Conservation (phyloP, 2,888 invertebrate species). For the Orthosia cruda region DNA sequence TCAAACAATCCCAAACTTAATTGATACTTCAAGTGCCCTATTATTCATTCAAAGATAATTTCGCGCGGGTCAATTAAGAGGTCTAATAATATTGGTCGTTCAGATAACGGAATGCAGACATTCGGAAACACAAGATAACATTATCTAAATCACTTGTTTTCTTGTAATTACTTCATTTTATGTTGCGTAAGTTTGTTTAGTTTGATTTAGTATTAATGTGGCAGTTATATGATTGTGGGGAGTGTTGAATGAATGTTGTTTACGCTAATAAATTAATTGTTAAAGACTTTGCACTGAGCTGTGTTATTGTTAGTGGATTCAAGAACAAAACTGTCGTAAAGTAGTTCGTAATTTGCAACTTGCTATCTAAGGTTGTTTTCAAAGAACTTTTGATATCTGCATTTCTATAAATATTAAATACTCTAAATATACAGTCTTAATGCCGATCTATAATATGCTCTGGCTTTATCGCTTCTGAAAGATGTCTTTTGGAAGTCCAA, state of each 20-base stretch:
- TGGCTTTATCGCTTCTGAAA: not conserved
- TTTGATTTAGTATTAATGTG: constrained; percentile 64
- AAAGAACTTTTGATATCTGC: not conserved
- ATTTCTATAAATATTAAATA: not conserved
- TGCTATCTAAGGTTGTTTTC: not conserved
- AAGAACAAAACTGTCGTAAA: constrained; percentile 25
- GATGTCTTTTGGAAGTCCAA: not conserved
- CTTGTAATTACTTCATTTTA: constrained; percentile 77
- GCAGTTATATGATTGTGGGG: constrained; percentile 45
- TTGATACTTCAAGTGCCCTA: constrained; percentile 53
- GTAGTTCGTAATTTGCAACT: constrained; percentile 25
- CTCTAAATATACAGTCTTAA: not conserved
- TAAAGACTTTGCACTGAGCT: constrained; percentile 44
- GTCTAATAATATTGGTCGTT: constrained; percentile 63
- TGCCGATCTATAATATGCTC: not conserved
- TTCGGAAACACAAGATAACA: constrained; percentile 75
- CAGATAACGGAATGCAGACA: constrained; percentile 73
- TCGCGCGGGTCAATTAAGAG: constrained; percentile 54
- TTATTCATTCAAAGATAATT: constrained; percentile 60
- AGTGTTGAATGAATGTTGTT: constrained; percentile 56
- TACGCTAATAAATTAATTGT: constrained; percentile 49
- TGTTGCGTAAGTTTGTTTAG: constrained; percentile 68
- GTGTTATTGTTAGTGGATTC: not conserved
- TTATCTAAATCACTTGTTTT: constrained; percentile 84
- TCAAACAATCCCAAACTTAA: constrained; percentile 23